Evolutionary conservation across 2,113 vertebrate species (phyloP), one percentile per base, ranked within the genome.

Genomic region (Hiodon tergisus): DNA sequence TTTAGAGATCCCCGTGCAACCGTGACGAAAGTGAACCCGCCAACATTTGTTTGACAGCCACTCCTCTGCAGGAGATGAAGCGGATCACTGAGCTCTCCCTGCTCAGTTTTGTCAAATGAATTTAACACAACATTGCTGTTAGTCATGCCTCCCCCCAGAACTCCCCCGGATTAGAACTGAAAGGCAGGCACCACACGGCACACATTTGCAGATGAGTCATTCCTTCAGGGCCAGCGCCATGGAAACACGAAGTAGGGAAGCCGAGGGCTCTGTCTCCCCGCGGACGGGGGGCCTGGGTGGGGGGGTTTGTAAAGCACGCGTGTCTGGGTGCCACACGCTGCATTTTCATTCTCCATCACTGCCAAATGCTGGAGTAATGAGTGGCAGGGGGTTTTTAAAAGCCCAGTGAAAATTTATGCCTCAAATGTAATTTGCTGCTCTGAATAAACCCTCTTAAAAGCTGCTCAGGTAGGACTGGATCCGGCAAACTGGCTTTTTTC

Each of bases 171-270:
- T 74, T 47, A 57, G 57, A 76, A 53, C 71, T 60, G 62, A 71
- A 65, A 57, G 14, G 54, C 62, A 67, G 63, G 61, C 63, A 60
- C 48, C 17, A 52, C 77, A 53, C 9, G 7, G 3, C 47, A 54
- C 8, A 58, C 47, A 50, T 79, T 80, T 73, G 78, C 81, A 86
- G 80, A 78, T 84, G 85, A 88, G 84, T 87, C 84, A 83, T 84
- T 87, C 76, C 82, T 87, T 78, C 86, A 85, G 85, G 86, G 79
- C 69, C 3, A 81, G 86, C 85, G 76, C 87, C 88, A 88, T 86
- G 88, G 88, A 86, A 89, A 88, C 87, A 83, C 75, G 75, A 84
- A 87, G 87, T 80, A 86, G 84, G 81, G 83, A 70, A 74, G 84
- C 78, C 69, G 83, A 83, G 79, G 81, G 81, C 83, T 83, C 82